A percentile compares a stretch with the other conserved stretches of the same genome.
Evolutionary conservation across 1,140 invertebrate genomes (phyloP).

Genomic region (Drosophila novamexicana): DNA sequence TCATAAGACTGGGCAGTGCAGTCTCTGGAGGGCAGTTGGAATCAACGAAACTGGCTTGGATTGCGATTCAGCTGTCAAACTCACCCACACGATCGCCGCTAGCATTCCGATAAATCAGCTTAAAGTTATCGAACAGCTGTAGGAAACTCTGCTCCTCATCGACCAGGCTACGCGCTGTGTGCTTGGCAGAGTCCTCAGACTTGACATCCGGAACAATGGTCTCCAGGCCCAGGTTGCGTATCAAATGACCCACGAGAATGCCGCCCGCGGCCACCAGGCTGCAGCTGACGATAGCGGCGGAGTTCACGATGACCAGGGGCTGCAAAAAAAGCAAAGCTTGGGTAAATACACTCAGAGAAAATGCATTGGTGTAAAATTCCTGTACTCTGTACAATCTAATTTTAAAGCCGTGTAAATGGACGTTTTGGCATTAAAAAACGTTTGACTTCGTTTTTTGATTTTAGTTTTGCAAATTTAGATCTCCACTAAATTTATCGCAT

Average conservation of each 20-base stretch:
- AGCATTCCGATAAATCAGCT: slow-evolving; percentile 67
- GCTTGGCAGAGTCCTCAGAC: slow-evolving; percentile 13
- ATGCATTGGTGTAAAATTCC: background rate
- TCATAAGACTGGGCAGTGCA: slow-evolving; percentile 47
- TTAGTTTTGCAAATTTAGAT: no score
- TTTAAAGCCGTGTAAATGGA: no score
- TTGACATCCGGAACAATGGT: slow-evolving; percentile 37
- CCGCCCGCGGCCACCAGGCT: slow-evolving; percentile 61
- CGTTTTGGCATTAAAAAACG: no score
- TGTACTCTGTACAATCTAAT: background rate
- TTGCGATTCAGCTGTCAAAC: background rate
- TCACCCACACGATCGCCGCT: slow-evolving; percentile 68
- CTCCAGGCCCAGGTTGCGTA: slow-evolving; percentile 63
- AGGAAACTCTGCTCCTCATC: slow-evolving; percentile 37
- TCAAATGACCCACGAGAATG: slow-evolving; percentile 55
- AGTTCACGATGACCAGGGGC: slow-evolving; percentile 66
- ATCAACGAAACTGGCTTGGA: background rate
- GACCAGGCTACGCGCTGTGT: slow-evolving; percentile 19
- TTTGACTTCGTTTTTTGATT: no score
- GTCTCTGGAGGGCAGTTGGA: slow-evolving; percentile 43
- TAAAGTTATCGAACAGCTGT: slow-evolving; percentile 64
- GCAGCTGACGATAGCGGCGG: slow-evolving; percentile 63
- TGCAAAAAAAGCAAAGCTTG: background rate
- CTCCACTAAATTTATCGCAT: background rate
- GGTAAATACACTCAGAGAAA: background rate